phyloP scores from a whole-genome alignment of 2,113 vertebrate genomes.

The Gallinago jamesoni region DNA sequence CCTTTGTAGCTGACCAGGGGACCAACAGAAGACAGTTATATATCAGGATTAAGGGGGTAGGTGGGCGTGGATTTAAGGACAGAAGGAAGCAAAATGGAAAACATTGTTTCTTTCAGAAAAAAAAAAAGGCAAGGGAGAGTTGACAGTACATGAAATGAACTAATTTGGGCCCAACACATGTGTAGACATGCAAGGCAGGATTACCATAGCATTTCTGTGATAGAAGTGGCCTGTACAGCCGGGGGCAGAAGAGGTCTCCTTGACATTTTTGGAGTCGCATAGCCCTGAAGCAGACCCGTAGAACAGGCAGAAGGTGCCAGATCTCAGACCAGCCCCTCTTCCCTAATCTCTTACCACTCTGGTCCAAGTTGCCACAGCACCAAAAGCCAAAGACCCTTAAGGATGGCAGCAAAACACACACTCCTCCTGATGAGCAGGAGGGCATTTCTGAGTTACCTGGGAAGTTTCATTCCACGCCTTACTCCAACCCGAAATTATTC shows the following conservation, averaged over 20 bases:
- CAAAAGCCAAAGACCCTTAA: background rate
- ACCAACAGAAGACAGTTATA: background rate
- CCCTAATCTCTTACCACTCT: background rate
- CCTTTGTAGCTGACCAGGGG: background rate
- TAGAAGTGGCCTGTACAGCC: background rate
- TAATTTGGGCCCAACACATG: accelerated
- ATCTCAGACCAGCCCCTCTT: background rate
- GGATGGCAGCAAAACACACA: background rate
- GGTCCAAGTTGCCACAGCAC: background rate
- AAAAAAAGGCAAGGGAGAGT: background rate
- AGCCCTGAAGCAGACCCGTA: background rate
- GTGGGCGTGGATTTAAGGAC: no score
- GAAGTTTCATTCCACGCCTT: background rate
- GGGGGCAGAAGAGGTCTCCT: background rate
- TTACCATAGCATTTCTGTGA: background rate
- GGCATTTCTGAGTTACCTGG: background rate
- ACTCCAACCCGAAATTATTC: background rate
- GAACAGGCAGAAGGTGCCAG: background rate
- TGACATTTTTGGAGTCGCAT: background rate
- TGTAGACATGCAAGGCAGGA: background rate
- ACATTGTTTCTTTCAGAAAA: background rate
- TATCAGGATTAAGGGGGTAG: background rate
- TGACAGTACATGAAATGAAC: background rate
- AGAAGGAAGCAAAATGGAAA: background rate
- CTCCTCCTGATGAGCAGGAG: background rate